A percentile compares a stretch with the other conserved stretches of the same genome.
phyloP scores from a whole-genome alignment of 2,113 vertebrate genomes.

The Callocephalon fimbriatum region DNA sequence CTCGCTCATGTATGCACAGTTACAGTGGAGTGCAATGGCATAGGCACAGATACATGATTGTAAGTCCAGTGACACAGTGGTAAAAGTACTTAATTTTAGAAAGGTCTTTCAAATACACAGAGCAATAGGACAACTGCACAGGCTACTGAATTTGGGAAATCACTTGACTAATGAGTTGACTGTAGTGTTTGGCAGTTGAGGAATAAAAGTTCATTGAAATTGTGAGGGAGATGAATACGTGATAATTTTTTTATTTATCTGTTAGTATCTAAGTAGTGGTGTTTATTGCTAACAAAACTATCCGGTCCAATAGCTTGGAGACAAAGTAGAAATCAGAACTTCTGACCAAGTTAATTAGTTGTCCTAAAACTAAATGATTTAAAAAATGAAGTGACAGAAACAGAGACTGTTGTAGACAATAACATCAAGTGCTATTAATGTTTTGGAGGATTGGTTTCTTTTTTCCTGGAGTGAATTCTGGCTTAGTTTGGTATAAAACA shows the following conservation, averaged over 20 bases:
- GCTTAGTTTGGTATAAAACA: not conserved
- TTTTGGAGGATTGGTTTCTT: not conserved
- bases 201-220: not conserved
- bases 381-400: not conserved
- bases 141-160: not conserved
- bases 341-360: not conserved
- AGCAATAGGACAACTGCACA: not conserved
- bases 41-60: not conserved
- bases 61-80: not conserved
- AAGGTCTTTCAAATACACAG: not conserved
- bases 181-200: not conserved
- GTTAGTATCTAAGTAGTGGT: not conserved
- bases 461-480: not conserved
- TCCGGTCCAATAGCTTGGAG: not conserved
- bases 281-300: not conserved
- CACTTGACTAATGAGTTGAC: not conserved
- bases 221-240: not conserved
- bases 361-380: not conserved
- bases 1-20: fast-evolving
- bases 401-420: not conserved
- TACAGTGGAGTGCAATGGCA: not conserved
- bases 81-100: not conserved
- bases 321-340: not conserved
- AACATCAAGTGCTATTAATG: not conserved
- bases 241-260: not conserved